Evolutionary conservation across 35 echinoderm and acorn worm genomes (phyloP).

Genomic region (Heliocidaris erythrogramma): DNA sequence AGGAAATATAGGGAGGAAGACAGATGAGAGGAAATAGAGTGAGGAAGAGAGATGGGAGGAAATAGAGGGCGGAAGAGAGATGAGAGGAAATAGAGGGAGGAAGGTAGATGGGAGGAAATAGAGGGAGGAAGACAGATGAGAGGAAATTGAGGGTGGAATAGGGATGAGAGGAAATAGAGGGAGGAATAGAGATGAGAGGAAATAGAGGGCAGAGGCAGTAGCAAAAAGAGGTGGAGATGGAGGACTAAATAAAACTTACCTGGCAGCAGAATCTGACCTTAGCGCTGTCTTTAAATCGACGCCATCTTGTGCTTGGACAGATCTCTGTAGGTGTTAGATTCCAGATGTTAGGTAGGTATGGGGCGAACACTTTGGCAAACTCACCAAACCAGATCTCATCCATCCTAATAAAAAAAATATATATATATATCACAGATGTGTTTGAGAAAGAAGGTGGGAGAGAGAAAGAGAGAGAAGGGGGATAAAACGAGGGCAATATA

Average conservation of each 20-base stretch:
- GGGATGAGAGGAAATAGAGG: background rate
- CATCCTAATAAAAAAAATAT: constrained; percentile 62
- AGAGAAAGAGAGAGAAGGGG: no score
- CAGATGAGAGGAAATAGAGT: no score
- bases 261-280: constrained; percentile 99
- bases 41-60: no score
- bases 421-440: background rate
- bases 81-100: no score
- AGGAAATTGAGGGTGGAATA: background rate
- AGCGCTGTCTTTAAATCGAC: constrained; percentile 96
- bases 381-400: constrained; percentile 96
- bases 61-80: no score
- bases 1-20: no score
- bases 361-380: constrained; percentile 83
- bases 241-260: constrained; percentile 50
- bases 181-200: background rate
- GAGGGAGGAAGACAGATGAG: background rate
- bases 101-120: background rate
- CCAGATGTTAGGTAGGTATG: constrained; percentile 88
- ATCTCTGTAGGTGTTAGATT: constrained; percentile 77
- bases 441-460: no score
- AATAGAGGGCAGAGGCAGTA: background rate
- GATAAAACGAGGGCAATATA: no score
- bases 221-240: background rate
- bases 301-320: constrained; percentile 90